Percentiles rank a stretch among this genome's conserved stretches.
Evolutionary conservation across 2,113 vertebrate genomes (phyloP).

Genomic region (Triplophysa tibetana): DNA sequence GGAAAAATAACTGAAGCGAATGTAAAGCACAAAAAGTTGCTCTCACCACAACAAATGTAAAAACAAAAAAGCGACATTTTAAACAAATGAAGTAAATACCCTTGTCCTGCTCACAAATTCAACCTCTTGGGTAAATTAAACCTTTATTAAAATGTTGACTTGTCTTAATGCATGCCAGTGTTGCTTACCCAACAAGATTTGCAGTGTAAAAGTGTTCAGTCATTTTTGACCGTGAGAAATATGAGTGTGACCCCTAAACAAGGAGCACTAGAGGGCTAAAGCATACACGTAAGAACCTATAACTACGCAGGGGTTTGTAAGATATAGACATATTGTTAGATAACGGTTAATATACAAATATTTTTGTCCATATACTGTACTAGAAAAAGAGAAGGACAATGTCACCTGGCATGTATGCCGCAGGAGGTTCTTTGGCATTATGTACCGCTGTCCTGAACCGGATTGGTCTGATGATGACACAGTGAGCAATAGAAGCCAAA

Average conservation of each 20-base stretch:
- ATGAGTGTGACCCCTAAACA: too few relatives aligned
- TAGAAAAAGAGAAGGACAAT: constrained; percentile 2
- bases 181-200: too few relatives aligned
- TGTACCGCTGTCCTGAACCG: background rate
- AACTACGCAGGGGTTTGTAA: background rate
- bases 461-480: constrained; percentile 32
- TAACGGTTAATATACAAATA: background rate
- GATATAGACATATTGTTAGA: background rate
- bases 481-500: constrained; percentile 19
- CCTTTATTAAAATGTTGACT: too few relatives aligned
- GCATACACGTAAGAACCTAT: background rate
- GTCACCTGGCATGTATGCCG: background rate
- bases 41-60: too few relatives aligned
- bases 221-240: too few relatives aligned
- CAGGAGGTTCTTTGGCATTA: background rate
- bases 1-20: background rate
- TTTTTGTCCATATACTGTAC: background rate
- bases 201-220: too few relatives aligned
- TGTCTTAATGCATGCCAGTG: too few relatives aligned
- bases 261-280: too few relatives aligned
- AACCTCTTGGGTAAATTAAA: too few relatives aligned
- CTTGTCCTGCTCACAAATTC: too few relatives aligned
- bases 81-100: too few relatives aligned
- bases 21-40: background rate
- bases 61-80: too few relatives aligned